Base-by-base conservation (phyloP, 2,797 vertebrate genomes). In the Bucorvus abyssinicus region DNA sequence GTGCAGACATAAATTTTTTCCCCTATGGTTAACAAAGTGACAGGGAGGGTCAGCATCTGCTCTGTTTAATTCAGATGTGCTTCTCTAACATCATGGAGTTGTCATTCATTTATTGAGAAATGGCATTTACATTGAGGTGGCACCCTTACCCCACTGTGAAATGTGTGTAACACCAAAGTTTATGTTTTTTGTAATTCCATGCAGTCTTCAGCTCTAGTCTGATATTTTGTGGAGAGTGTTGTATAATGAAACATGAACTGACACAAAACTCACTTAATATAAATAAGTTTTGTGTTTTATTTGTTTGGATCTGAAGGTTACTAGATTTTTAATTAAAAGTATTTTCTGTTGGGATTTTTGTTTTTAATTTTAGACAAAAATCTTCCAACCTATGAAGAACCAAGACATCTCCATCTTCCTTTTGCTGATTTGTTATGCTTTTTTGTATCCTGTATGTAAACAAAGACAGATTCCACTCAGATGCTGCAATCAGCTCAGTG, bases 361-460 rank as follows among this genome's bases (percentile, higher is more conserved):
- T 21, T 4, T 26, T 75, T 61, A 2, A 24, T 34, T 53, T 70
- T n/a, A 47, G 32, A 53, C 18, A 82, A 82, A 91, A 45, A 24
- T 67, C 14, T 78, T 52, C 16, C 38, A 75, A 23, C 5, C 5
- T 50, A 38, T 3, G 3, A 95, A 73, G 71, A 89, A 23, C 34
- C 47, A 67, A 85, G 42, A 67, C 6, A 21, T 67, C 19, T 89
- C 55, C 2, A 1, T 77, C 73, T 94, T 94, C 76, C 4, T 88
- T 96, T 90, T 94, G 27, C 69, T 93, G 86, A 94, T 94, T 94
- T 87, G 77, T 87, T 94, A 82, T 50, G 78, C 71, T 82, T 95
- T 88, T 84, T 86, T 83, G 92, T 94, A 94, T 60, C 20, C 20
- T 90, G 70, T 71, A 71, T 69, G 38, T 93, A 95, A 97, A 95